Conservation (phyloP, 2,797 vertebrate genomes). For the Mus caroli region DNA sequence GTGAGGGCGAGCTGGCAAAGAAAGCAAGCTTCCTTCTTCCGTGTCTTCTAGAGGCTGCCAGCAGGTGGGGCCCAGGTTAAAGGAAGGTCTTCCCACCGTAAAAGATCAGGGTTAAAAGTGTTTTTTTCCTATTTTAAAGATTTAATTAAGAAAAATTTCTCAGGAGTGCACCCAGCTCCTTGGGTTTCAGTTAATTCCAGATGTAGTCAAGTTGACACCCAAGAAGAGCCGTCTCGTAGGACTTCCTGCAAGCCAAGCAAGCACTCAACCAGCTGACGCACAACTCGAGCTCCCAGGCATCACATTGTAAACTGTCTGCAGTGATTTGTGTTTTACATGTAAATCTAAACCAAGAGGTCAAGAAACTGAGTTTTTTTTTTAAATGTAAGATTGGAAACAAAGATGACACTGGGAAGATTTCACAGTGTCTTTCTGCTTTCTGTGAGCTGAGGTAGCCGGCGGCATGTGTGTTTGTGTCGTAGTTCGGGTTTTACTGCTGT, state of each 20-base stretch:
- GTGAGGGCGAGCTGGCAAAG: too few relatives aligned
- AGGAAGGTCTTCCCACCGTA: too few relatives aligned
- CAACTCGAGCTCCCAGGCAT: neutral
- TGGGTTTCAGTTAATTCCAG: neutral
- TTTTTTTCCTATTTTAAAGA: neutral
- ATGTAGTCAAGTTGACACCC: neutral
- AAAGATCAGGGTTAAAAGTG: neutral
- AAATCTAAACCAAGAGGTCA: neutral
- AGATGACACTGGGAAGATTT: neutral
- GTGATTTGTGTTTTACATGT: neutral
- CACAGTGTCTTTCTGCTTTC: neutral
- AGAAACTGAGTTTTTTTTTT: neutral
- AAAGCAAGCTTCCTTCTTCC: too few relatives aligned
- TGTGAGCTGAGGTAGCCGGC: neutral
- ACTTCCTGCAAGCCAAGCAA: neutral
- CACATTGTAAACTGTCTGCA: neutral
- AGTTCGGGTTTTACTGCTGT: too few relatives aligned
- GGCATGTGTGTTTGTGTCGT: too few relatives aligned
- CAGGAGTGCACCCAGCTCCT: neutral
- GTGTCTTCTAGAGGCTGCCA: too few relatives aligned
- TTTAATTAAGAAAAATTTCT: neutral
- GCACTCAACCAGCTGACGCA: neutral
- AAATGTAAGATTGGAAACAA: neutral
- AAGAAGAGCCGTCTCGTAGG: neutral
- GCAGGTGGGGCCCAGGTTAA: too few relatives aligned